phyloP scores from a whole-genome alignment of 2,113 vertebrate genomes.

The Nymphicus hollandicus region DNA sequence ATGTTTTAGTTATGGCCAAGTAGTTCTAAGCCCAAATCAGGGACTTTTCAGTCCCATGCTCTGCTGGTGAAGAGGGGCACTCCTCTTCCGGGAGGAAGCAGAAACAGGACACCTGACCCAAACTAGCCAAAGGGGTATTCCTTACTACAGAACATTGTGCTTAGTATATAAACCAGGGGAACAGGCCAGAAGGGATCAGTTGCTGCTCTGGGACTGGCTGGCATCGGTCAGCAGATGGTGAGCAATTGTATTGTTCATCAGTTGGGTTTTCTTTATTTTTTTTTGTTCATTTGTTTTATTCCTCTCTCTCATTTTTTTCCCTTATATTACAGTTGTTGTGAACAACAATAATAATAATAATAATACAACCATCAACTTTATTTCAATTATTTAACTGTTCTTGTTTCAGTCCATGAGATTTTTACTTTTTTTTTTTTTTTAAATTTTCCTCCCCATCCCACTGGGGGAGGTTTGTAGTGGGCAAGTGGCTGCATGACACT shows the following conservation, averaged over 20 bases:
- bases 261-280: not conserved
- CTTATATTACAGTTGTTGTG: not conserved
- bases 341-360: not conserved
- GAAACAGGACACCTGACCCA: not conserved
- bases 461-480: not conserved
- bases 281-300: not conserved
- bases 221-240: not conserved
- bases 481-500: not conserved
- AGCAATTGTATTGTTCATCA: not conserved
- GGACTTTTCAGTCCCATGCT: not conserved
- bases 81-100: not conserved
- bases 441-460: not conserved
- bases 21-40: not conserved
- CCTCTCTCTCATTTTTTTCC: not conserved
- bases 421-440: not conserved
- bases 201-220: not conserved
- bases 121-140: no score
- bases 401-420: not conserved
- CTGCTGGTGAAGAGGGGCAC: not conserved
- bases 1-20: not conserved
- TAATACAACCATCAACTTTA: not conserved
- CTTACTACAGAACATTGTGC: not conserved
- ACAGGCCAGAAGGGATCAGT: not conserved
- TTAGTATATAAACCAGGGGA: not conserved
- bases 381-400: not conserved